Base-by-base conservation (phyloP, 2,113 vertebrate species). In the Dolichotis patagonum region DNA sequence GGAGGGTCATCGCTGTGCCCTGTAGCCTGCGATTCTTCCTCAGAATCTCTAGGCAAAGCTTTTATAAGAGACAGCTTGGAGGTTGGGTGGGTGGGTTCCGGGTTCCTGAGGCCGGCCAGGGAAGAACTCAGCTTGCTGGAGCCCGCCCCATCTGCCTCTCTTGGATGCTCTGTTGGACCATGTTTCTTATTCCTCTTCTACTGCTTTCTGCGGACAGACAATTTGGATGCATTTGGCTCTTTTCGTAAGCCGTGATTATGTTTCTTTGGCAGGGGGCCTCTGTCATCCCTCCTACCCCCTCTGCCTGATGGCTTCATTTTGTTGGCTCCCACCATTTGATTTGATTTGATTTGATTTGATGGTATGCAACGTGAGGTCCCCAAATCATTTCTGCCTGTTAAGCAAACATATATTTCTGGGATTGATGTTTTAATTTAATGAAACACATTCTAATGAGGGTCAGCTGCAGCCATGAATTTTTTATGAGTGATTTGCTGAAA, bases 391-490 rank as follows among this genome's bases (percentile, higher is more conserved):
- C 85, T 11, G 54, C 97, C 95, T 20, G 49, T 98, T 98, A 97
- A 98, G 97, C 97, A 98, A 98, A 98, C 96, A 98, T 97, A 89
- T 97, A 93, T 98, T 98, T 96, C 96, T 98, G 95, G 94, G 97
- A 98, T 86, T 95, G 96, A 97, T 97, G 96, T 96, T 98, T 98
- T 98, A 98, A 98, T 98, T 98, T 97, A 98, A 98, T 98, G 98
- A 98, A 98, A 83, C 94, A 30, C 97, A 96, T 97, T 96, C 86
- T 98, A 98, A 98, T 94, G 96, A 95, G 96, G 98, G 98, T 98
- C 97, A 97, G 97, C 97, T 98, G 98, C 80, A 96, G 95, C 97
- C 16, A 0, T 84, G 97, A 96, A 96, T 98, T 14, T 96, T 96
- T 97, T 86, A 96, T 49, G 96, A 97, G 92, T 3, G 14, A 83